Evolutionary conservation across 2,888 invertebrate genomes (phyloP).

Genomic region (Machimus atricapillus): DNA sequence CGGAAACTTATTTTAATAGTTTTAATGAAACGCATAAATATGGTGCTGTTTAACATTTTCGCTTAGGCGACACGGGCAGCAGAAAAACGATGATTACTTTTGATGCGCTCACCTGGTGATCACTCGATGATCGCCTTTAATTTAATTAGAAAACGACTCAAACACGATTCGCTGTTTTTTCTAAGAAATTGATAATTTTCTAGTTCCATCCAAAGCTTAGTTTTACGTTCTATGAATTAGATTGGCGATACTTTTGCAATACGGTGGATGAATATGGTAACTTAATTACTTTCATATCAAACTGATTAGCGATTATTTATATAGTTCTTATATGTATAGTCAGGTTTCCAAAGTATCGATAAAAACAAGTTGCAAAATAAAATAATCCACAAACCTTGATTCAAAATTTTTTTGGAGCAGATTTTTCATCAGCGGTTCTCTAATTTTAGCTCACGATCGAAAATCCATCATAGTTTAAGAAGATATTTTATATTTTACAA

Average conservation of each 20-base stretch:
- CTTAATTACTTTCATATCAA: too few relatives aligned
- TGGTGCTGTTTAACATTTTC: not conserved
- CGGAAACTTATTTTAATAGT: slow-evolving; percentile 8
- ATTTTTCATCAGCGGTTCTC: too few relatives aligned
- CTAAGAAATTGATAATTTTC: not conserved
- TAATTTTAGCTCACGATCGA: too few relatives aligned
- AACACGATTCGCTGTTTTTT: not conserved
- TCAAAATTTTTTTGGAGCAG: too few relatives aligned
- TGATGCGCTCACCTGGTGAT: not conserved
- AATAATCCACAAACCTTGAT: too few relatives aligned
- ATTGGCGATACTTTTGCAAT: not conserved
- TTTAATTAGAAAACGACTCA: not conserved
- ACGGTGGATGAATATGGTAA: not conserved
- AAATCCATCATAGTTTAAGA: too few relatives aligned
- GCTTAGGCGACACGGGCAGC: not conserved
- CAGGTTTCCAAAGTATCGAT: too few relatives aligned
- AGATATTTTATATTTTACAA: too few relatives aligned
- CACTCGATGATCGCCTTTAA: not conserved
- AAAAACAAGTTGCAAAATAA: too few relatives aligned
- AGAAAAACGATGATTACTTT: not conserved
- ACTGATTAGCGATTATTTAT: too few relatives aligned
- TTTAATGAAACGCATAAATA: slow-evolving; percentile 11
- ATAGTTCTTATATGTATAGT: too few relatives aligned
- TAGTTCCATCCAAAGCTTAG: not conserved
- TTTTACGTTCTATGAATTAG: not conserved